Evolutionary conservation across 2,888 invertebrate genomes (phyloP).

Genomic region (Frankliniella intonsa): DNA sequence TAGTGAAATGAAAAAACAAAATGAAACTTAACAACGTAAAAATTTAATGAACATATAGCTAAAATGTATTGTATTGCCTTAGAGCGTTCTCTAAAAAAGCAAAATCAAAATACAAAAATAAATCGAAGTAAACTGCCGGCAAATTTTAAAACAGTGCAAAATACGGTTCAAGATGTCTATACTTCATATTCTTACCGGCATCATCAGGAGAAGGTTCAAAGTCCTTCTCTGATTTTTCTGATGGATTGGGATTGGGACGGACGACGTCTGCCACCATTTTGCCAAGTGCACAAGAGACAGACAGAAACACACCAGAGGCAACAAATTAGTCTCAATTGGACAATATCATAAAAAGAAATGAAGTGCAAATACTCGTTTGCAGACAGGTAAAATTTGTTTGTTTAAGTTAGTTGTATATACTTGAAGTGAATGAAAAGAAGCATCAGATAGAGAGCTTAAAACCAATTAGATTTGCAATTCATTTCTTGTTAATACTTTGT

Average conservation of each 20-base stretch:
- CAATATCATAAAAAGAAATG: neutral
- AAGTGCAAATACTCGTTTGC: neutral
- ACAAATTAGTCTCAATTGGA: neutral
- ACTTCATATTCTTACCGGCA: slow-evolving; percentile 55
- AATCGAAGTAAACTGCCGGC: neutral
- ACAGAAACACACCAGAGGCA: slow-evolving; percentile 26
- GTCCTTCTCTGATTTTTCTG: slow-evolving; percentile 51
- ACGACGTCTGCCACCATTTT: slow-evolving; percentile 32
- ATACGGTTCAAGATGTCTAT: slow-evolving; percentile 36
- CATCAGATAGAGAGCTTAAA: neutral
- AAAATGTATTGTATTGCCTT: neutral
- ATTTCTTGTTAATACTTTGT: neutral
- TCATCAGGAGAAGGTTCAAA: slow-evolving; percentile 65
- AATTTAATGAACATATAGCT: slow-evolving; percentile 31
- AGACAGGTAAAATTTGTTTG: neutral
- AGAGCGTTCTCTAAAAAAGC: neutral
- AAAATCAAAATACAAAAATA: neutral
- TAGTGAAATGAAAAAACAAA: too few relatives aligned
- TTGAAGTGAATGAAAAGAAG: too few relatives aligned
- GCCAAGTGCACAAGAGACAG: slow-evolving; percentile 14
- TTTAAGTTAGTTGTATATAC: neutral
- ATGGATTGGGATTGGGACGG: slow-evolving; percentile 57
- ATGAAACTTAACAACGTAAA: slow-evolving; percentile 33
- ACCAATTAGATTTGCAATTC: neutral
- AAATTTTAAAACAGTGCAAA: slow-evolving; percentile 30